These are phyloP conservation scores for Lutjanus campechanus DNA, from an alignment of 2,797 vertebrate genomes.

Conservation along the genomic window DNA sequence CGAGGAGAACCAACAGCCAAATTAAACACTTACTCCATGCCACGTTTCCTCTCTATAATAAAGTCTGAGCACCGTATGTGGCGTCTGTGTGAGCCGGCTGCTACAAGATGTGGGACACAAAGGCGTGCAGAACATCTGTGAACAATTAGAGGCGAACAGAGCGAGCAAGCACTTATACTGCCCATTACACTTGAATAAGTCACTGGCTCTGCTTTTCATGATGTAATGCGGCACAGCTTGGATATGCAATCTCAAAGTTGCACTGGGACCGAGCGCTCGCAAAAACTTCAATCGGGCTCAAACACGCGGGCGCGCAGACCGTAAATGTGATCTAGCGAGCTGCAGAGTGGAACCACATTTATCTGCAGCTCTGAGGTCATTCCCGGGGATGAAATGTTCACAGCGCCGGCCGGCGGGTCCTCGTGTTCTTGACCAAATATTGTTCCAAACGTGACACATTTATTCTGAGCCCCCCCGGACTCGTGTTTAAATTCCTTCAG, in stretches of 20 bases:
- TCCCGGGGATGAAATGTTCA: slow-evolving; percentile 25
- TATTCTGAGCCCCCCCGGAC: background rate
- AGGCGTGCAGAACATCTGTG: slow-evolving; percentile 83
- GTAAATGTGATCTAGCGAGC: slow-evolving; percentile 32
- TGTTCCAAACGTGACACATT: slow-evolving; percentile 29
- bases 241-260: slow-evolving; percentile 69
- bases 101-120: slow-evolving; percentile 76
- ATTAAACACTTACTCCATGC: slow-evolving; percentile 65
- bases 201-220: slow-evolving; percentile 73
- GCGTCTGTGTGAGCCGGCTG: slow-evolving; percentile 65
- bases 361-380: slow-evolving; percentile 48
- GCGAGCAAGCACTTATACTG: slow-evolving; percentile 78
- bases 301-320: slow-evolving; percentile 33
- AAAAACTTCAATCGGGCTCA: slow-evolving; percentile 63
- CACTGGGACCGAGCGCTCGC: slow-evolving; percentile 46
- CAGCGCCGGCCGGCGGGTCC: background rate
- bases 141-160: slow-evolving; percentile 82
- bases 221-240: slow-evolving; percentile 74
- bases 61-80: slow-evolving; percentile 61
- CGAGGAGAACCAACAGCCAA: slow-evolving; percentile 55
- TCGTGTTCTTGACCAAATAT: slow-evolving; percentile 23
- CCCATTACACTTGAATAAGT: slow-evolving; percentile 84
- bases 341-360: slow-evolving; percentile 67
- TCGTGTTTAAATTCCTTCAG: slow-evolving; percentile 23
- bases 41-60: slow-evolving; percentile 59